Evolutionary conservation across 2,113 vertebrate species (phyloP).

Genomic region (Lampris incognitus): DNA sequence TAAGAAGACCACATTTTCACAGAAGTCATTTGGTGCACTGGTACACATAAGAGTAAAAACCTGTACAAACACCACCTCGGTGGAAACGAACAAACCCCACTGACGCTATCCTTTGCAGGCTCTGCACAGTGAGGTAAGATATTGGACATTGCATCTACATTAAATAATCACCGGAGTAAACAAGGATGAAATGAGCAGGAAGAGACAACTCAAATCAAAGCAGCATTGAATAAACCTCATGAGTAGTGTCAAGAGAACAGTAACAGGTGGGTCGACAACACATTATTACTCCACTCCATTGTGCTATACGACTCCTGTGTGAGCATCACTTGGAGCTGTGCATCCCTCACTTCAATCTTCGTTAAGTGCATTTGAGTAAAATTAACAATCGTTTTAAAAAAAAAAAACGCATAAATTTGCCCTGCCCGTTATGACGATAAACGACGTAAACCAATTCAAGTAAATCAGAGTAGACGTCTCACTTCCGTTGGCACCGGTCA

Average conservation of each 20-base stretch:
- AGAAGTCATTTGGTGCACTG: conserved; percentile 23
- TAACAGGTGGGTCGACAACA: conserved; percentile 8
- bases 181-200: conserved; percentile 3
- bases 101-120: background rate
- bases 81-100: background rate
- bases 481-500: conserved; percentile 8
- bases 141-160: background rate
- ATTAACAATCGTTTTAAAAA: conserved; percentile 23
- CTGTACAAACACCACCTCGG: background rate
- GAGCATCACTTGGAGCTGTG: conserved; percentile 27
- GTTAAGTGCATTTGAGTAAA: conserved; percentile 13
- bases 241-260: conserved; percentile 15
- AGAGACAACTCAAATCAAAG: conserved; percentile 13
- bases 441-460: conserved; percentile 19
- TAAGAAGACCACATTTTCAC: conserved; percentile 25
- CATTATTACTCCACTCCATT: conserved; percentile 13
- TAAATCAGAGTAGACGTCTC: conserved; percentile 3
- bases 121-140: background rate
- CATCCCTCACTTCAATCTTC: conserved; percentile 1
- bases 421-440: conserved; percentile 9
- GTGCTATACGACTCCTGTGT: conserved; percentile 26
- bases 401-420: background rate
- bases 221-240: background rate
- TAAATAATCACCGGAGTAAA: conserved; percentile 17
- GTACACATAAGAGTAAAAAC: conserved; percentile 27